Evolutionary conservation across 92 coral and sea anemone species (phyloP), one percentile per base, ranked within the genome.

Genomic region (Palythoa heliodiscus): DNA sequence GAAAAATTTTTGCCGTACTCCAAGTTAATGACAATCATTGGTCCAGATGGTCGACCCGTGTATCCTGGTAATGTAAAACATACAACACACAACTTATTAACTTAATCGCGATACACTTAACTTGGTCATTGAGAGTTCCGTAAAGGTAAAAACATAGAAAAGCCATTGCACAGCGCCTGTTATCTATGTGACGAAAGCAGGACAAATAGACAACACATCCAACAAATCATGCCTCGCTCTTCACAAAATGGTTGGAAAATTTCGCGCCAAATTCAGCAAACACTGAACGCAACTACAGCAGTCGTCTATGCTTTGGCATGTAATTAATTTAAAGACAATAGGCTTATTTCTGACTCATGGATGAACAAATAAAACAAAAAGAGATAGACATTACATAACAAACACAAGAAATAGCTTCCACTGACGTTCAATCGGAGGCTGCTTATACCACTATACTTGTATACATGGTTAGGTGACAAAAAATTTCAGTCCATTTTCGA

Each of bases 1-100:
- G 98, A 93, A 88, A 93, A 95, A 22, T 76, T 70, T 82, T 89
- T 88, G 50, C 98, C 98, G 66, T 95, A 95, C 57, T 95, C 98
- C 98, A 95, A 87, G 78, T 93, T 29, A 29, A 29, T 29, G 35
- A 29, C 35, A 1, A 29, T 29, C 35, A 29, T 29, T 29, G 35
- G 35, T 95, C 98, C 98, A 3, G 94, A 79, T 37, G 93, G 92
- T 68, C 93, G 91, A 72, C 98, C 98, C 54, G 98, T 90, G 90
- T 91, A 85, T 52, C 89, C 98, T 95, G 75, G 52, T 53, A 82
- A 89, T 3, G 12, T 19, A 47, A 75, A 50, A 57, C n/a, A n/a
- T n/a, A n/a, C n/a, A n/a, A n/a, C 47, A 11, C 25, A 47, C 9
- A 8, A 12, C n/a, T 57, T 23, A 24, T 1, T 63, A 20, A 20